Conservation (phyloP, 2,888 invertebrate genomes). For the Parelbella ahira region DNA sequence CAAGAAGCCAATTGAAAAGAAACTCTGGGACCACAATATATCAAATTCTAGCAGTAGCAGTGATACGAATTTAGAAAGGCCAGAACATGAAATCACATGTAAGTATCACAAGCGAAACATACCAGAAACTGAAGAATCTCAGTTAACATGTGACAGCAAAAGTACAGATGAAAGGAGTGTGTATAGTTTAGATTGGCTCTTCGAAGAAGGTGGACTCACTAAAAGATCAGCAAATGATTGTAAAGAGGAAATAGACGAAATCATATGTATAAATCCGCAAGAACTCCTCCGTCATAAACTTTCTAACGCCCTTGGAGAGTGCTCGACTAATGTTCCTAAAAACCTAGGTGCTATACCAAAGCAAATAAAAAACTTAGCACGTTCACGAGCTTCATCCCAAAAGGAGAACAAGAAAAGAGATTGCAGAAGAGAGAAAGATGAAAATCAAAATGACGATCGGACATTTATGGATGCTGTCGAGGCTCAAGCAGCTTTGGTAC, state of each 20-base stretch:
- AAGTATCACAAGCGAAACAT: constrained; percentile 44
- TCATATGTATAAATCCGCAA: constrained; percentile 39
- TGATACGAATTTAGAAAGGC: constrained; percentile 69
- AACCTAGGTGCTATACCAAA: constrained; percentile 87
- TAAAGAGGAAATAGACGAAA: constrained; percentile 44
- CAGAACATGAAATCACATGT: constrained; percentile 40
- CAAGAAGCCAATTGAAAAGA: constrained; percentile 53
- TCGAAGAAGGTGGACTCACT: constrained; percentile 55
- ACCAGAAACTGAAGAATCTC: constrained; percentile 59
- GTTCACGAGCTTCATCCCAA: constrained; percentile 80
- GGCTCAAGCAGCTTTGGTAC: constrained; percentile 80
- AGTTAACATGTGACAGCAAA: constrained; percentile 57
- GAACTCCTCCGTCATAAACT: constrained; percentile 55
- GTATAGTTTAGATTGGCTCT: constrained; percentile 74
- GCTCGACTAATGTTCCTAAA: constrained; percentile 77
- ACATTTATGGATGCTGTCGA: constrained; percentile 71
- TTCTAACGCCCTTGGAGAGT: constrained; percentile 61
- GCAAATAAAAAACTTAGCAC: constrained; percentile 79
- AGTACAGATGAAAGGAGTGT: constrained; percentile 69
- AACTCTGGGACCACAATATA: constrained; percentile 76
- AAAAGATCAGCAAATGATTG: constrained; percentile 35
- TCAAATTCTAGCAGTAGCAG: constrained; percentile 82
- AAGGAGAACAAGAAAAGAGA: constrained; percentile 78
- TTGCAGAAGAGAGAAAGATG: constrained; percentile 67
- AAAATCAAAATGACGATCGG: constrained; percentile 65